phyloP scores from a whole-genome alignment of 2,888 invertebrate species.

The Rotaria macrura region DNA sequence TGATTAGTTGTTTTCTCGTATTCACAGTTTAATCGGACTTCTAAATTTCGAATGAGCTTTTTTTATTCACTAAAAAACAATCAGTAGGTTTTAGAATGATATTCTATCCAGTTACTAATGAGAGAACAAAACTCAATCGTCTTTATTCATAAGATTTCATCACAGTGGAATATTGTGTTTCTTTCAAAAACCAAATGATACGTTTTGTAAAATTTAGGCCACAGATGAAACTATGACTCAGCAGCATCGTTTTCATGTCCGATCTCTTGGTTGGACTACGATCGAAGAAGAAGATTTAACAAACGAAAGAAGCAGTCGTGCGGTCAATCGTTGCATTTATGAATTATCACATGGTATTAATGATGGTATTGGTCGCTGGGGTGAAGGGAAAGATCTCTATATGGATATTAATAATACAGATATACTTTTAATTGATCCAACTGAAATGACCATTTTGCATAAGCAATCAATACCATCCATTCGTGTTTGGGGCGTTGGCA shows the following conservation, averaged over 20 bases:
- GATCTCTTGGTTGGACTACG: conserved; percentile 87
- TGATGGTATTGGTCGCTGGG: conserved; percentile 74
- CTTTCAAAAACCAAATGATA: neutral
- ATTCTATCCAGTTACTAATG: no score
- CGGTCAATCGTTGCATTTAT: conserved; percentile 90
- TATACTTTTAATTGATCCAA: conserved; percentile 69
- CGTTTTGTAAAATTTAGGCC: neutral
- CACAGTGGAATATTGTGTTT: no score
- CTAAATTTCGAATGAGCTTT: no score
- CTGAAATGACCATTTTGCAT: conserved; percentile 68
- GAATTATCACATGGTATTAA: conserved; percentile 74
- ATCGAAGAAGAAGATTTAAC: conserved; percentile 87
- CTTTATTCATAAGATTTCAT: no score
- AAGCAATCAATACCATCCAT: conserved; percentile 91
- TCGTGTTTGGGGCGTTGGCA: conserved; percentile 89
- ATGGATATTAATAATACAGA: conserved; percentile 90
- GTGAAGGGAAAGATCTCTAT: conserved; percentile 83
- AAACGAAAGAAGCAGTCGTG: conserved; percentile 82
- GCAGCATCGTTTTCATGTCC: conserved; percentile 67
- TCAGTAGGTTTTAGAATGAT: no score
- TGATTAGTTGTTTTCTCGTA: no score
- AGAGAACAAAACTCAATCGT: no score
- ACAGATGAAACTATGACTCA: neutral
- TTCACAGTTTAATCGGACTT: no score
- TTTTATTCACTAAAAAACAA: no score